Base-by-base conservation (phyloP, 2,888 invertebrate genomes). In the Drosophila rellima region DNA sequence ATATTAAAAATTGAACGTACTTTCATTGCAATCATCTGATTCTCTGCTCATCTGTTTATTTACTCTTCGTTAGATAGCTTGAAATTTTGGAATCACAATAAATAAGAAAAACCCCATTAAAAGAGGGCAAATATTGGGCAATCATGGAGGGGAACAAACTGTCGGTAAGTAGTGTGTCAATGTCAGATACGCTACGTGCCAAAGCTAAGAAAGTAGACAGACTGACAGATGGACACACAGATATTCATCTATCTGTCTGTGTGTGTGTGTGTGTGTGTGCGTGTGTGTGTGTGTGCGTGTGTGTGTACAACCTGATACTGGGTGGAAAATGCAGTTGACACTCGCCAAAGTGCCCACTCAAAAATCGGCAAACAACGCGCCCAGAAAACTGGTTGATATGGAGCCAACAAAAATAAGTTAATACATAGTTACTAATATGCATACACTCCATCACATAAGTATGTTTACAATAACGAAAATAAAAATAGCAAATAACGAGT, bases 291-390 rank as follows among this genome's bases (percentile, higher is more conserved):
- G 33, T 47, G 15, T 55, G 39, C 47, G 67, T 35, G 44, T 57
- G 39, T 39, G 23, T 39, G 17, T 63, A n/a, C 20, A 51, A 15
- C 18, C 20, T 44, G 33, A 3, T 11, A 11, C 31, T 56, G 26
- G 31, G 42, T 57, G 50, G 31, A 59, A 74, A 66, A 59, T 70
- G 69, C 76, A 80, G 73, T 73, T 69, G 76, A 61, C 69, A 74
- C 73, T 71, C 45, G 50, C 44, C 47, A 26, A 40, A 44, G 52
- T 67, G 67, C 72, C 74, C 82, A 80, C 80, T 74, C 68, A 62
- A 79, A 68, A 57, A 51, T 59, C 11, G 20, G 61, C 23, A n/a
- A 20, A 42, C n/a, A 42, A 23, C 2, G 20, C 42, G 42, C 42
- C 59, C 15, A 20, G 48, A 26, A 55, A 74, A 73, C 73, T 55